Percentiles rank a stretch among this genome's conserved stretches.
These are phyloP conservation scores for Balaenoptera acutorostrata DNA, from an alignment of 2,113 vertebrate species.

Conservation along the genomic window DNA sequence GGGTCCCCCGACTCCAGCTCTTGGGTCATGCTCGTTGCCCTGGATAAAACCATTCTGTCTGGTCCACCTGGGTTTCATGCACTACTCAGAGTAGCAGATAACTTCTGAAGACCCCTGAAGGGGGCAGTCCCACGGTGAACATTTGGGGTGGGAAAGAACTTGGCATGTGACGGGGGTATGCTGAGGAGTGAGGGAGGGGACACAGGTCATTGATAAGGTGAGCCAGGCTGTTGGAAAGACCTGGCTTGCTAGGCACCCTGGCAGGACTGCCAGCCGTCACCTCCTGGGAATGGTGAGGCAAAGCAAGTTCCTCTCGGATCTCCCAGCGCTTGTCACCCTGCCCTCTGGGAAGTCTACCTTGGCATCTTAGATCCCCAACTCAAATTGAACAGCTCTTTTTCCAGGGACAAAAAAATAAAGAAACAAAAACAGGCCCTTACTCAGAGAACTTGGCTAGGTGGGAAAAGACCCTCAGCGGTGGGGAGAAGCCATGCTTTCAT, in stretches of 20 bases:
- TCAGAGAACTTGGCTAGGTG: not conserved
- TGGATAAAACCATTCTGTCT: not conserved
- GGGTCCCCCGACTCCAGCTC: not conserved
- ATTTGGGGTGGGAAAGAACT: not conserved
- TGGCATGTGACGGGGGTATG: too few relatives aligned
- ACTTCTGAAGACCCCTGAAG: not conserved
- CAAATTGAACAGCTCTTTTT: not conserved
- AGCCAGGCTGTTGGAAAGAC: not conserved
- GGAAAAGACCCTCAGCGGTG: not conserved
- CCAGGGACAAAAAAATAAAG: not conserved
- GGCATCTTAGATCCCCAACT: not conserved
- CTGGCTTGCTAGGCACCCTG: too few relatives aligned
- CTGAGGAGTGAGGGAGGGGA: accelerated
- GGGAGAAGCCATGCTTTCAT: not conserved
- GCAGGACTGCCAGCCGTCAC: not conserved
- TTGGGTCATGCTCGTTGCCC: accelerated
- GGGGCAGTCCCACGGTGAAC: not conserved
- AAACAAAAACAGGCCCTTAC: not conserved
- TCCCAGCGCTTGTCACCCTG: not conserved
- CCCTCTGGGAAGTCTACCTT: not conserved
- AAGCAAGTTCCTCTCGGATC: not conserved
- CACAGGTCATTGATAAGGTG: accelerated
- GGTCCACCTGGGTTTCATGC: not conserved
- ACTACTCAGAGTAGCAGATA: not conserved
- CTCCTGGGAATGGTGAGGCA: not conserved